Evolutionary conservation across 2,888 invertebrate genomes (phyloP).

Genomic region (Ramazzottius varieornatus): DNA sequence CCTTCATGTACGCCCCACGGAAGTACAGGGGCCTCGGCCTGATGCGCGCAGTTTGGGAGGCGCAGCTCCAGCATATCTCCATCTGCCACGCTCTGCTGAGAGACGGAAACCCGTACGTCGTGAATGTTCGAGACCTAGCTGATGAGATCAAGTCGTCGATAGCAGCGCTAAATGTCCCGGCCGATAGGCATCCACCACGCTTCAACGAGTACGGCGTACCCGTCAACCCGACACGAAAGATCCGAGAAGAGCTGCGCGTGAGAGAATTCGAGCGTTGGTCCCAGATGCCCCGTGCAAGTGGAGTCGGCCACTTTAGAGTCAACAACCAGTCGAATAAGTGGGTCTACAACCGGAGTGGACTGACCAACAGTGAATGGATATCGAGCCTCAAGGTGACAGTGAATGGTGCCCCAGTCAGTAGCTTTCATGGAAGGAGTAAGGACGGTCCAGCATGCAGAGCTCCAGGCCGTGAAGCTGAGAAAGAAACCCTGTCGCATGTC

Average conservation of each 20-base stretch:
- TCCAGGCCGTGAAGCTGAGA: not conserved
- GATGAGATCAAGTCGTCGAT: not conserved
- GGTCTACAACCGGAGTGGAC: not conserved
- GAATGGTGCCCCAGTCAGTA: not conserved
- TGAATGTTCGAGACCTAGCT: not conserved
- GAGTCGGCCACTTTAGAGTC: not conserved
- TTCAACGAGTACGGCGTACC: not conserved
- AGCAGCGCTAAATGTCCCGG: not conserved
- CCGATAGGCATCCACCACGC: not conserved
- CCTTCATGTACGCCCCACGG: not conserved
- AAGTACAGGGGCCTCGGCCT: not conserved
- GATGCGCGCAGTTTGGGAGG: not conserved
- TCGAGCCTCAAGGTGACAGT: not conserved
- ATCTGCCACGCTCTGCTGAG: not conserved
- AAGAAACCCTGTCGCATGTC: not conserved
- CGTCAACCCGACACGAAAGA: not conserved
- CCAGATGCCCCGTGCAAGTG: not conserved
- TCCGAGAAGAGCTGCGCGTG: not conserved
- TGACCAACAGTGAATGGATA: not conserved
- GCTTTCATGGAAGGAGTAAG: not conserved
- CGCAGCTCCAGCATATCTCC: not conserved
- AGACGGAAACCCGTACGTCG: not conserved
- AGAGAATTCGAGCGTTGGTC: not conserved
- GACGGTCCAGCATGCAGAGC: not conserved
- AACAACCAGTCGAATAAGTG: not conserved